These are phyloP conservation scores for Allophyes oxyacanthae DNA, from an alignment of 2,888 invertebrate species.

Conservation along the genomic window DNA sequence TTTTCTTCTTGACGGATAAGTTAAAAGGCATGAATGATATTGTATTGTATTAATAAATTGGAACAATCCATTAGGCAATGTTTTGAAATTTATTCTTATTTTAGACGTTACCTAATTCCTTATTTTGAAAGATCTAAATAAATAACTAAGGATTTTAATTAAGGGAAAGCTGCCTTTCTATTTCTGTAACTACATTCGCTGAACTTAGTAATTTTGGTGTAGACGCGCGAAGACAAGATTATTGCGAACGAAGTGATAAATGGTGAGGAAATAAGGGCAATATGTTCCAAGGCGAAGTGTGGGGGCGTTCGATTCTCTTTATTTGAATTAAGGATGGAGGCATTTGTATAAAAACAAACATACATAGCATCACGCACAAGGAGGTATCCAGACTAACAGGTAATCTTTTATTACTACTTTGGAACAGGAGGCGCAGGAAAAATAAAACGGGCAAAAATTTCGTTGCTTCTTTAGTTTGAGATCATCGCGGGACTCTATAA, in stretches of 20 bases:
- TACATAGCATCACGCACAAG: too few relatives aligned
- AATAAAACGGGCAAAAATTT: background rate
- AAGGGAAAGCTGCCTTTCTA: conserved; percentile 11
- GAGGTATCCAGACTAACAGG: too few relatives aligned
- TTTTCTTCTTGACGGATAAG: too few relatives aligned
- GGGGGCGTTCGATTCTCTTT: conserved; percentile 22
- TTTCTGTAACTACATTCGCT: conserved; percentile 18
- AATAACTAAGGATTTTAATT: background rate
- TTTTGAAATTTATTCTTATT: too few relatives aligned
- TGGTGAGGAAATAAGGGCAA: conserved; percentile 32
- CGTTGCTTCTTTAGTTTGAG: background rate
- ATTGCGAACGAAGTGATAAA: conserved; percentile 50
- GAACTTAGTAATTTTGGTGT: conserved; percentile 19
- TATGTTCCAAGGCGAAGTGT: conserved; percentile 17
- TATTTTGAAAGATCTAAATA: too few relatives aligned
- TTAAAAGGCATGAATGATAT: too few relatives aligned
- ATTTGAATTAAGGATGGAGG: conserved; percentile 2
- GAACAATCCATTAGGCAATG: too few relatives aligned
- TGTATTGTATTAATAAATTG: too few relatives aligned
- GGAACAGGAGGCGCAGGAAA: too few relatives aligned
- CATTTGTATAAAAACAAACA: conserved; percentile 7
- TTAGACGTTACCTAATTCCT: too few relatives aligned
- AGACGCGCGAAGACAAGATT: conserved; percentile 19
- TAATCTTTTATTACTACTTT: too few relatives aligned
- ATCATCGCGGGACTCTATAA: background rate